These are phyloP conservation scores for Napeogenes sylphis DNA, from an alignment of 2,888 invertebrate genomes.

Conservation along the genomic window DNA sequence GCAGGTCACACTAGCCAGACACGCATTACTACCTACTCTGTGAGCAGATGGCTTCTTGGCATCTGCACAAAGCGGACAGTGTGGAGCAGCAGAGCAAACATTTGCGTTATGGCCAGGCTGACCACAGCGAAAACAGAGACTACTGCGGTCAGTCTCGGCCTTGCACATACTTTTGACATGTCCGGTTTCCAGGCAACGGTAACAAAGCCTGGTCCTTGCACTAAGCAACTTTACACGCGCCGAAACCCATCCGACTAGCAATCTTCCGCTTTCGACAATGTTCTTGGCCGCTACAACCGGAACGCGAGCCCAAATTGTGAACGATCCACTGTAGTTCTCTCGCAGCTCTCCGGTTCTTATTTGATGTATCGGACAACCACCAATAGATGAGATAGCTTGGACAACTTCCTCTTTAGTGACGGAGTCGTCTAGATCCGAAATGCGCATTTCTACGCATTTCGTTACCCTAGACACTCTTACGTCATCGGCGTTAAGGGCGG, in stretches of 20 bases:
- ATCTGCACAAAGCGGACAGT: slow-evolving; percentile 10
- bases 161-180: slow-evolving; percentile 13
- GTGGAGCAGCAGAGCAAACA: slow-evolving; percentile 16
- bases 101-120: slow-evolving; percentile 23
- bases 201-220: slow-evolving; percentile 20
- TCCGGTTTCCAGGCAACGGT: slow-evolving; percentile 22
- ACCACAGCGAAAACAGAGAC: slow-evolving; percentile 24
- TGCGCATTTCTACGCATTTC: slow-evolving; percentile 11
- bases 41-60: slow-evolving; percentile 17
- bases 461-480: too few species aligned
- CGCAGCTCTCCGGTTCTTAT: slow-evolving; percentile 18
- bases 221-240: slow-evolving; percentile 12
- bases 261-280: slow-evolving; percentile 2
- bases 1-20: neutral
- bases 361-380: neutral
- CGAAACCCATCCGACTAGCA: too few species aligned
- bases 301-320: slow-evolving; percentile 13
- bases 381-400: slow-evolving; percentile 16
- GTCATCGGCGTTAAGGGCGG: too few species aligned
- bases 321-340: neutral
- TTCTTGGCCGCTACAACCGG: slow-evolving; percentile 26
- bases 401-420: slow-evolving; percentile 14
- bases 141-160: neutral
- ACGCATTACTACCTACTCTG: slow-evolving; percentile 11
- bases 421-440: slow-evolving; percentile 30